Conservation (phyloP, 2,113 vertebrate genomes). For the Pleuronectes platessa region DNA sequence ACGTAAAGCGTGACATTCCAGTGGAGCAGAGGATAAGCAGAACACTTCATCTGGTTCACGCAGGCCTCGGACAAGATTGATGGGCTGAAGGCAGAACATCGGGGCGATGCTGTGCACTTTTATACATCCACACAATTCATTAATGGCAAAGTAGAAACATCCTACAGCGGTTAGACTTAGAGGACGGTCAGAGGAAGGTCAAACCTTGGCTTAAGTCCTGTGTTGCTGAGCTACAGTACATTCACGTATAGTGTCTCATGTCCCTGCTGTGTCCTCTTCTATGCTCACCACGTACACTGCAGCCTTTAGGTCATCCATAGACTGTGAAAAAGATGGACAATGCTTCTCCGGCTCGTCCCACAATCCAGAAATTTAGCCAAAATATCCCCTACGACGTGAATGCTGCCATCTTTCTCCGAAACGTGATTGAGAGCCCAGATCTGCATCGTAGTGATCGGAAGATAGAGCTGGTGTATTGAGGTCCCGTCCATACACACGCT, state of each 20-base stretch:
- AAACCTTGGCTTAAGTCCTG: constrained; percentile 1
- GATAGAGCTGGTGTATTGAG: too few relatives aligned
- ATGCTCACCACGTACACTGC: neutral
- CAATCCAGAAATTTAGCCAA: too few relatives aligned
- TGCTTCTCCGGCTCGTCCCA: too few relatives aligned
- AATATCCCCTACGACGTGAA: too few relatives aligned
- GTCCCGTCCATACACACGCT: too few relatives aligned
- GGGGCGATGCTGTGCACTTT: constrained; percentile 16
- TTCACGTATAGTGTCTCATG: neutral
- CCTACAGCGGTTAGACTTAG: neutral
- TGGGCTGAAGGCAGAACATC: constrained; percentile 40
- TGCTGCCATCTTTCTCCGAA: too few relatives aligned
- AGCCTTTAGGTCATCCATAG: neutral
- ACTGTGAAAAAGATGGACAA: too few relatives aligned
- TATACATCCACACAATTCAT: constrained; percentile 25
- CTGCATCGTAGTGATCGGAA: too few relatives aligned
- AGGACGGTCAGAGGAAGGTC: neutral
- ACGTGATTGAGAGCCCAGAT: too few relatives aligned
- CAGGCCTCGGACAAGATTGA: constrained; percentile 41
- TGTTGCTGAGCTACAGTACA: neutral
- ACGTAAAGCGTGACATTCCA: constrained; percentile 72
- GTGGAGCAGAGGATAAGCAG: constrained; percentile 70
- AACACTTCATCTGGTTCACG: constrained; percentile 53
- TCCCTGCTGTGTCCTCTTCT: neutral
- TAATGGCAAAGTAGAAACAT: constrained; percentile 7